These are phyloP conservation scores for Gryllus longicercus DNA, from an alignment of 2,888 invertebrate genomes.

Conservation along the genomic window DNA sequence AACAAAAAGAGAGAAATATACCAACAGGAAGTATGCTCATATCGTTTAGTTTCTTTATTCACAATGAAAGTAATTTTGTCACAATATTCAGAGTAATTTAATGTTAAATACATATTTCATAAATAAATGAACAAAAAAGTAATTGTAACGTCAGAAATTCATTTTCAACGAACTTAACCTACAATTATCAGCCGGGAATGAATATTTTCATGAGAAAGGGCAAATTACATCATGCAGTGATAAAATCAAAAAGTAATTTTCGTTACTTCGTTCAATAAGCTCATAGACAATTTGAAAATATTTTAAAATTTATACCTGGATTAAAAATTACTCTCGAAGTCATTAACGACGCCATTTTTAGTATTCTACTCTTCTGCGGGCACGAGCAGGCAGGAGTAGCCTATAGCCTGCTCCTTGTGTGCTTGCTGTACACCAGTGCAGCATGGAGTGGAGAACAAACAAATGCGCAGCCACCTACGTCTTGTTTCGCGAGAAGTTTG, in stretches of 20 bases:
- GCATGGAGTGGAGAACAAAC: too few relatives aligned
- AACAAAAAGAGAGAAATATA: conserved; percentile 39
- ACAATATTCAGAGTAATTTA: too few relatives aligned
- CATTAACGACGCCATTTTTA: conserved; percentile 45
- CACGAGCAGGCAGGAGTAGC: not conserved
- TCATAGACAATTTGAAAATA: not conserved
- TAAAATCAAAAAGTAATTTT: not conserved
- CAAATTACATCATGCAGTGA: not conserved
- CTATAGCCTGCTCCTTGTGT: not conserved
- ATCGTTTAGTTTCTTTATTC: too few relatives aligned
- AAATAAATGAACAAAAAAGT: too few relatives aligned
- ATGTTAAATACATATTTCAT: too few relatives aligned
- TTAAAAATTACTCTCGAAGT: conserved; percentile 44
- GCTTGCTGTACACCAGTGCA: too few relatives aligned
- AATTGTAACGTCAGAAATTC: not conserved
- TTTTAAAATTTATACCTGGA: conserved; percentile 41
- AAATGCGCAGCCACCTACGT: too few relatives aligned
- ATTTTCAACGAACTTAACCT: not conserved
- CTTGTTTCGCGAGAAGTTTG: not conserved
- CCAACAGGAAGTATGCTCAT: too few relatives aligned
- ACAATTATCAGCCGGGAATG: not conserved
- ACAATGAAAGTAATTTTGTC: too few relatives aligned
- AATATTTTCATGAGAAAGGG: not conserved
- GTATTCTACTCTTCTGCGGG: not conserved
- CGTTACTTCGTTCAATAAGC: not conserved